Base-by-base conservation (phyloP, 2,888 invertebrate genomes). In the Eubasilissa splendida region DNA sequence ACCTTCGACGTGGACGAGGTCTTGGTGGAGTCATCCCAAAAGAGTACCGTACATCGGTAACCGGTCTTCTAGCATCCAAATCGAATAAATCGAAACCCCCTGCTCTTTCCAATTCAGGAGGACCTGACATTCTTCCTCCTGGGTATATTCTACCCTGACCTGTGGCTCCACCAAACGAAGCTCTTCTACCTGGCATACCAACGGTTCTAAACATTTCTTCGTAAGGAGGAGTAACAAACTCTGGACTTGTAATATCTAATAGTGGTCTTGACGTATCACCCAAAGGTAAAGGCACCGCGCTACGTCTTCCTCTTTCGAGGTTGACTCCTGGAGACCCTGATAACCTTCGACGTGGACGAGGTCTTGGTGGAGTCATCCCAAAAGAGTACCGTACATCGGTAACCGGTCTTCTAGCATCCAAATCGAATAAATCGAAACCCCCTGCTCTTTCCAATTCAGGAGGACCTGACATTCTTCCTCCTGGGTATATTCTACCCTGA, bases 81-180 rank as follows among this genome's bases (percentile, higher is more conserved):
- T 66, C n/a, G n/a, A 4, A 66, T 12, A 66, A 31, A 50, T 42
- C 66, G 2, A 42, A n/a, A 66, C 42, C 65, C 0, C 31, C 65
- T 12, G 50, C 5, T 14, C 50, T 68, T 33, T 58, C 22, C 12
- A 73, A 12, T 8, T 33, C 56, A 33, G 71, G 71, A 31, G 71
- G 71, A 33, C 71, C 71, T 4, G 71, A 73, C 58, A 73, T 5
- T 33, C 71, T 22, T 42, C 71, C 50, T 73, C 14, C 71, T 9
- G 71, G 71, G n/a, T 33, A 73, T 31, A 56, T 12, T 31, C 5
- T 54, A 11, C 12, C 7, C 31, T 71, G 71, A 0, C 56, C 71
- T 73, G 54, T 56, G n/a, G 31, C 54, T 73, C 71, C 71, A 12
- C 71, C 58, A 73, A 56, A 73, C 11, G 71, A 73, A 3, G 22